Percentiles rank a stretch among this genome's conserved stretches.
Evolutionary conservation across 2,113 vertebrate genomes (phyloP).

Genomic region (Hippotragus niger): DNA sequence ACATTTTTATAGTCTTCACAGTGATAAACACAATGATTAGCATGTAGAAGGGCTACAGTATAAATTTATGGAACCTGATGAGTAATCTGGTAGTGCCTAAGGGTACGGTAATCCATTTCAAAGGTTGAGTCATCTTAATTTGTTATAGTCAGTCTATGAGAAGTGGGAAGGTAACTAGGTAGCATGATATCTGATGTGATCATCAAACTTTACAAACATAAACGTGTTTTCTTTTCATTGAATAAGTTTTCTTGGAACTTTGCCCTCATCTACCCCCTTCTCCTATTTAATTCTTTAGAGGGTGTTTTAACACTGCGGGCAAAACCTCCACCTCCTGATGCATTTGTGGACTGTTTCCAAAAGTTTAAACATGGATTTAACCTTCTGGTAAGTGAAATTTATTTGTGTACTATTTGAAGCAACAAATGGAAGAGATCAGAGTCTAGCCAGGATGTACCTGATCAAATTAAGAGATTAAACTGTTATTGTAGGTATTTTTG

Average conservation of each 20-base stretch:
- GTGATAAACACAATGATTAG: background rate
- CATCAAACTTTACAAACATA: background rate
- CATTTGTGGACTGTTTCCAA: constrained; percentile 96
- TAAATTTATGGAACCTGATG: background rate
- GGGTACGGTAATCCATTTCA: background rate
- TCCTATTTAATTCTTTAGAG: constrained; percentile 83
- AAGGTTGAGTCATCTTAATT: background rate
- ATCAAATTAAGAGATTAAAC: background rate
- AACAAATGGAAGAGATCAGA: background rate
- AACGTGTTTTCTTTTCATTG: background rate
- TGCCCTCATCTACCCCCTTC: background rate
- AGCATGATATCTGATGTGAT: background rate
- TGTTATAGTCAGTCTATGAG: background rate
- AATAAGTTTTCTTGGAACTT: background rate
- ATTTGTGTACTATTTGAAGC: background rate
- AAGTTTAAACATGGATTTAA: constrained; percentile 99
- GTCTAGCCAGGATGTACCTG: background rate
- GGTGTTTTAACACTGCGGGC: constrained; percentile 95
- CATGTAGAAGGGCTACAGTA: background rate
- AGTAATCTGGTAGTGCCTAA: background rate
- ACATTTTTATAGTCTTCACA: background rate
- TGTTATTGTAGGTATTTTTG: background rate
- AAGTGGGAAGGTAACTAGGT: background rate
- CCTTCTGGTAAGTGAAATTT: constrained; percentile 88
- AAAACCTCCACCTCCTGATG: constrained; percentile 90